phyloP scores from a whole-genome alignment of 2,797 vertebrate genomes.

The Manis javanica region DNA sequence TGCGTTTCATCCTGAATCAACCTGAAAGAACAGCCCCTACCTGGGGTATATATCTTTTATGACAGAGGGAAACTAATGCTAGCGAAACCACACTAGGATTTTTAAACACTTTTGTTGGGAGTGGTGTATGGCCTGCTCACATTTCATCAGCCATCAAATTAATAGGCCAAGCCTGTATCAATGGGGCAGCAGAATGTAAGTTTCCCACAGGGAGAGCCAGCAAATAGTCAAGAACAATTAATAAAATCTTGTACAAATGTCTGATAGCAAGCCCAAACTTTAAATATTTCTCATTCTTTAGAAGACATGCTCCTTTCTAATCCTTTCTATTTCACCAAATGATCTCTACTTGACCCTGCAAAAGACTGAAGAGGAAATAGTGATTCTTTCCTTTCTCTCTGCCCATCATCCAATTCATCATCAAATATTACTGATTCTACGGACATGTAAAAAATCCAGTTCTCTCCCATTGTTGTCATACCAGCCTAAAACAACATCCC shows the following conservation, averaged over 20 bases:
- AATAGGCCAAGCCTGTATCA: background rate
- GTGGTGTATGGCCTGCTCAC: background rate
- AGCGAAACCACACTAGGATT: background rate
- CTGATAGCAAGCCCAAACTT: background rate
- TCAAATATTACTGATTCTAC: background rate
- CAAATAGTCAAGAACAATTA: background rate
- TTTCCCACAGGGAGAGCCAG: background rate
- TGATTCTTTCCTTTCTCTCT: background rate
- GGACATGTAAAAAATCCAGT: background rate
- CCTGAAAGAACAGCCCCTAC: background rate
- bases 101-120: background rate
- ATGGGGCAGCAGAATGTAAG: background rate
- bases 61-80: background rate
- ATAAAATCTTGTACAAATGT: background rate
- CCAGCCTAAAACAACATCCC: background rate
- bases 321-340: background rate
- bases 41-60: background rate
- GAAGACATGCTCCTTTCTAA: background rate
- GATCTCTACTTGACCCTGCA: background rate
- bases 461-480: background rate
- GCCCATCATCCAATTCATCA: background rate
- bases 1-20: background rate
- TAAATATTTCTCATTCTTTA: background rate
- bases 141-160: background rate
- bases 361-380: background rate